Evolutionary conservation across 2,888 invertebrate species (phyloP).

Genomic region (Agrotis exclamationis): DNA sequence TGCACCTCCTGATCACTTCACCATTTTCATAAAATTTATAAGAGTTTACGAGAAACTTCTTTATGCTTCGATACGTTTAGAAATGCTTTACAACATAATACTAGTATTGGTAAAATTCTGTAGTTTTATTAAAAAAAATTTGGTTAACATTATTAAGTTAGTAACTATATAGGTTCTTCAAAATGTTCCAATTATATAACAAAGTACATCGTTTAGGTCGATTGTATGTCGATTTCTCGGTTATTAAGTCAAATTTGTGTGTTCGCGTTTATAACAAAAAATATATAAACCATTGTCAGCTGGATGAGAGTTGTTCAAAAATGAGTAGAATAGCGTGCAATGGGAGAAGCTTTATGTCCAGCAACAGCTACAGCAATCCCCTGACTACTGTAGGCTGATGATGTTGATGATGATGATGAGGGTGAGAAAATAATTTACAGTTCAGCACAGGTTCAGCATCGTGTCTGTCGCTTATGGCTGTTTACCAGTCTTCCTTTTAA

Average conservation of each 20-base stretch:
- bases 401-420: not conserved
- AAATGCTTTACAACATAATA: not conserved
- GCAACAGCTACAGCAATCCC: not conserved
- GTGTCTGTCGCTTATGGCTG: not conserved
- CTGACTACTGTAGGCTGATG: not conserved
- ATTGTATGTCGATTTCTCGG: too few relatives aligned
- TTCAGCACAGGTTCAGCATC: not conserved
- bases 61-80: not conserved
- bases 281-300: not conserved
- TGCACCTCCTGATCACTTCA: not conserved
- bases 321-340: not conserved
- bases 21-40: not conserved
- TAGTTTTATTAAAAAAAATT: not conserved
- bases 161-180: not conserved
- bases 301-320: not conserved
- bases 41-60: not conserved
- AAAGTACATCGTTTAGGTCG: not conserved
- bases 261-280: too few relatives aligned
- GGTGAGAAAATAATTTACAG: not conserved
- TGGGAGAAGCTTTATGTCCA: not conserved
- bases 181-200: not conserved
- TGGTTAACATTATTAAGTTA: too few relatives aligned
- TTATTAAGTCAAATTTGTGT: not conserved
- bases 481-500: not conserved
- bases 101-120: not conserved